Evolutionary conservation across 2,888 invertebrate genomes (phyloP).

Genomic region (Horisme vitalbata): DNA sequence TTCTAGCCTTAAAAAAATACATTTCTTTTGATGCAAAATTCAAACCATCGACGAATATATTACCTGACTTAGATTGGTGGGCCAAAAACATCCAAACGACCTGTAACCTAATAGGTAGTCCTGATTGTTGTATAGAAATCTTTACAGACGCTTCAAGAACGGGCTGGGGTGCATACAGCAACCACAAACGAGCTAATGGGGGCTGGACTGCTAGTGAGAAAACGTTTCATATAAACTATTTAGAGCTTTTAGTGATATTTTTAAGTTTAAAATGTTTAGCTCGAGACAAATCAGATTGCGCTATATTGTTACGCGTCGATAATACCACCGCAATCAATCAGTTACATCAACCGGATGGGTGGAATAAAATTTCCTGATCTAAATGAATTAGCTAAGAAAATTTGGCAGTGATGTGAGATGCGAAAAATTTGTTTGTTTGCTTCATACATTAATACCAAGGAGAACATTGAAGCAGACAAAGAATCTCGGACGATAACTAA

Average conservation of each 20-base stretch:
- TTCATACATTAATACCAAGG: not conserved
- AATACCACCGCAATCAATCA: slow-evolving; percentile 20
- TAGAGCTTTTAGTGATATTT: slow-evolving; percentile 10
- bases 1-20: slow-evolving; percentile 5
- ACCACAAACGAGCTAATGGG: not conserved
- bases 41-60: not conserved
- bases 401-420: not conserved
- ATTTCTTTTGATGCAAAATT: not conserved
- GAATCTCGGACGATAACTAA: slow-evolving; percentile 1
- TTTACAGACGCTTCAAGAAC: not conserved
- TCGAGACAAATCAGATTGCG: not conserved
- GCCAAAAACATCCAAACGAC: not conserved
- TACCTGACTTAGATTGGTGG: not conserved
- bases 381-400: not conserved
- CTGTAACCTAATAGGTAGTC: not conserved
- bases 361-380: slow-evolving; percentile 22
- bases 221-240: slow-evolving; percentile 6
- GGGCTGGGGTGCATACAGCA: not conserved
- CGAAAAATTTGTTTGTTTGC: not conserved
- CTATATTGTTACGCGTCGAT: slow-evolving; percentile 20
- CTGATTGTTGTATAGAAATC: not conserved
- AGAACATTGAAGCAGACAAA: slow-evolving; percentile 6
- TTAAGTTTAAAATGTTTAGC: not conserved
- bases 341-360: slow-evolving; percentile 25
- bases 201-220: not conserved